These are phyloP conservation scores for Morpho deidamia DNA, from an alignment of 2,888 invertebrate genomes.

Conservation along the genomic window DNA sequence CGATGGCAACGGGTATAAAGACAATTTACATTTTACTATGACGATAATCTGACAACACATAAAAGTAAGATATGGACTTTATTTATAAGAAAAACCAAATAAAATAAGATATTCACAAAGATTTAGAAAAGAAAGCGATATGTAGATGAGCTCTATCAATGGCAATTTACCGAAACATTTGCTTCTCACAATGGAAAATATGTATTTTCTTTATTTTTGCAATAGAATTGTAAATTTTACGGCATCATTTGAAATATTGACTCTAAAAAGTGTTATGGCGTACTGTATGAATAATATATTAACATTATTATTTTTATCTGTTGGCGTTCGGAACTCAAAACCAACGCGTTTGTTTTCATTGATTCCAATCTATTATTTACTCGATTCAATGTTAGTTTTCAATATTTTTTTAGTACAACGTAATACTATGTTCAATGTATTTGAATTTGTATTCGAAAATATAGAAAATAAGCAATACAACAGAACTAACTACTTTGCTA, in stretches of 20 bases:
- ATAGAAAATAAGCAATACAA: too few species aligned
- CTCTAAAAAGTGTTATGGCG: slow-evolving; percentile 10
- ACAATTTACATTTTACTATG: too few species aligned
- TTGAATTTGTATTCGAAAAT: too few species aligned
- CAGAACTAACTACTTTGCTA: too few species aligned
- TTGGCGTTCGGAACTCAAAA: neutral
- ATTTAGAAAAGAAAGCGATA: slow-evolving; percentile 2
- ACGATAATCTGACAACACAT: too few species aligned
- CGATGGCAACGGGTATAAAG: too few species aligned
- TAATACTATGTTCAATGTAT: too few species aligned
- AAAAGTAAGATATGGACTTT: neutral
- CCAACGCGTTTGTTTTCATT: neutral
- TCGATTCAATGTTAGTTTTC: neutral
- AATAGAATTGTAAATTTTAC: slow-evolving; percentile 16
- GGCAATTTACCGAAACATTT: slow-evolving; percentile 9
- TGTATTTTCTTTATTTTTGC: slow-evolving; percentile 10
- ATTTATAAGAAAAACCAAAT: neutral
- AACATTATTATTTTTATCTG: slow-evolving; percentile 1
- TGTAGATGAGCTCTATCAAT: slow-evolving; percentile 11
- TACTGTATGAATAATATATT: slow-evolving; percentile 13
- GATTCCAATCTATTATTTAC: neutral
- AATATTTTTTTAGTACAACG: too few species aligned
- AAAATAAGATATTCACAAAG: neutral
- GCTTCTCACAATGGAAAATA: slow-evolving; percentile 9
- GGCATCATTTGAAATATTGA: slow-evolving; percentile 7